Evolutionary conservation across 2,888 invertebrate genomes (phyloP).

Genomic region (Drosophila paranaensis): DNA sequence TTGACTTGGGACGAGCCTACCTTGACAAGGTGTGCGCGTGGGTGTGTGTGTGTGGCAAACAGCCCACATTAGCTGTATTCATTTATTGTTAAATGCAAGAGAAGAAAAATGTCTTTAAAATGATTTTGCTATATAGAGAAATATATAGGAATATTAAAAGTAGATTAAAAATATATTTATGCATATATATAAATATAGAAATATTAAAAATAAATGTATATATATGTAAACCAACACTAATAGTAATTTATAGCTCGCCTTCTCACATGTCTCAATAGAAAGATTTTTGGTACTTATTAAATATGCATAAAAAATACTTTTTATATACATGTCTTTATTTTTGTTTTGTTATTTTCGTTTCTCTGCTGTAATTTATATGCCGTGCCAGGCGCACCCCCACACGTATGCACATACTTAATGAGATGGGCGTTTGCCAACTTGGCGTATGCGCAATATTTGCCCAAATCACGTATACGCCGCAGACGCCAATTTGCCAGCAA

Average conservation of each 20-base stretch:
- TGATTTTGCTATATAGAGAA: neutral
- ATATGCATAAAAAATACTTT: neutral
- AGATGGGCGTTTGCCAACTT: slow-evolving; percentile 17
- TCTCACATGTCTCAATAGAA: neutral
- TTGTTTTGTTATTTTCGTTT: too few species aligned
- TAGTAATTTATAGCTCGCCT: neutral
- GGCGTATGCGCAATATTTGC: slow-evolving; percentile 55
- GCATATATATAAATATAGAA: neutral
- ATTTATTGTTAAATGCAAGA: slow-evolving; percentile 50
- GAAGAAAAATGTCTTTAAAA: slow-evolving; percentile 10
- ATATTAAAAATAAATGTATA: neutral
- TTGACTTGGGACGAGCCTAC: slow-evolving; percentile 63
- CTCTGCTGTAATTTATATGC: slow-evolving; percentile 15
- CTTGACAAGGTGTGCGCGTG: slow-evolving; percentile 25
- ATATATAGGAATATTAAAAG: neutral
- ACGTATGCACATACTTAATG: slow-evolving; percentile 7
- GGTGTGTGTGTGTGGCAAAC: slow-evolving; percentile 31
- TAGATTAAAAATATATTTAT: too few species aligned
- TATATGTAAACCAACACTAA: neutral
- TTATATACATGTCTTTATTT: neutral
- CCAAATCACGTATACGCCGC: slow-evolving; percentile 46
- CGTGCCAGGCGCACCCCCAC: neutral
- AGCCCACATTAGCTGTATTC: slow-evolving; percentile 48
- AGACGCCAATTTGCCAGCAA: neutral
- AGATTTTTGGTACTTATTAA: neutral